phyloP scores from a whole-genome alignment of 2,113 vertebrate genomes.

The Neogale vison region DNA sequence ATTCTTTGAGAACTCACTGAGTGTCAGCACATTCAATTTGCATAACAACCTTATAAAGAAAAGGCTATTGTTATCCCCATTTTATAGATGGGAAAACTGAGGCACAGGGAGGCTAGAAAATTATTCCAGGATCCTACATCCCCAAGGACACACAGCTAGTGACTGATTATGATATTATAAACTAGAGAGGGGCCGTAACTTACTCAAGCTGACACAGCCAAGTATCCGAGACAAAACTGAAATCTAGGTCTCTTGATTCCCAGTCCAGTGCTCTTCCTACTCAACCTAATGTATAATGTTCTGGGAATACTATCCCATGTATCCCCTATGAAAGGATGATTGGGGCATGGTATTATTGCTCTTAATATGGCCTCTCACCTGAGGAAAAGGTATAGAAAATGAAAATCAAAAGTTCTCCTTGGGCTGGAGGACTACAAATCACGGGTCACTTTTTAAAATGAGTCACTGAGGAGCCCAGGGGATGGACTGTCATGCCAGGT shows the following conservation, averaged over 20 bases:
- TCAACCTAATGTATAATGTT: neutral
- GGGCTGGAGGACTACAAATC: neutral
- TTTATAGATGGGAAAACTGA: neutral
- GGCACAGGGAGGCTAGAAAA: neutral
- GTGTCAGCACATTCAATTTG: neutral
- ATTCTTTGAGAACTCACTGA: neutral
- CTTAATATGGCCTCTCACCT: constrained; percentile 45
- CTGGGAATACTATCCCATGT: neutral
- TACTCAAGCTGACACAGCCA: neutral
- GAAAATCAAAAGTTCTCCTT: constrained; percentile 36
- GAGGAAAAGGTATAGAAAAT: neutral
- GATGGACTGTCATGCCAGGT: neutral
- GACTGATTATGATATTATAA: neutral
- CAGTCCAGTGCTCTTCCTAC: neutral
- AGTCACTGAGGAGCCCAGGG: constrained; percentile 41
- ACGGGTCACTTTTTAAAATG: constrained; percentile 72
- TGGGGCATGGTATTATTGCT: neutral
- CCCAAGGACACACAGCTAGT: neutral
- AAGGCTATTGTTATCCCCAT: neutral
- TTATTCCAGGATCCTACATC: neutral
- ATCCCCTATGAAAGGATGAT: neutral
- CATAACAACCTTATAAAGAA: neutral
- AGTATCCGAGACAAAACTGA: neutral
- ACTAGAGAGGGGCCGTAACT: neutral
- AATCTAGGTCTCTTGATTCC: neutral